Conservation (phyloP, 1,140 invertebrate species). For the Bombus impatiens region DNA sequence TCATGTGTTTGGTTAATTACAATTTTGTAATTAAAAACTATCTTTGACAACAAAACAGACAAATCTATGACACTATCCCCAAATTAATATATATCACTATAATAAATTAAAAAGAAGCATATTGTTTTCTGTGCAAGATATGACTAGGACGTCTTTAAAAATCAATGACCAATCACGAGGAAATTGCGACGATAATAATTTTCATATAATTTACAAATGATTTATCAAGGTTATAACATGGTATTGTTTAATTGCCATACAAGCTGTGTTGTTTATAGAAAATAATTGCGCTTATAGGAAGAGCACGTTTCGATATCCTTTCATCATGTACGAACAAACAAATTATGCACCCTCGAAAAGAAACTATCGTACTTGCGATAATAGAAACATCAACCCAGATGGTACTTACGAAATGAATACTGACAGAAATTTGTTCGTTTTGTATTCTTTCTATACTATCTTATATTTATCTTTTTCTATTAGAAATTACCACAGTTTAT, state of each 20-base stretch:
- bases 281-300: neutral
- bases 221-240: neutral
- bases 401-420: neutral
- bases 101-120: neutral
- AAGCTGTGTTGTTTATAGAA: neutral
- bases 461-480: neutral
- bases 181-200: neutral
- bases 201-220: neutral
- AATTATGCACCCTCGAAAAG: neutral
- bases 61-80: neutral
- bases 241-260: neutral
- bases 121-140: neutral
- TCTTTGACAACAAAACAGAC: neutral
- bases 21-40: neutral
- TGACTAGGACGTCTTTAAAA: neutral
- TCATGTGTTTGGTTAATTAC: slow-evolving; percentile 37
- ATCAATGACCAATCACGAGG: neutral
- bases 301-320: neutral
- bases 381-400: slow-evolving; percentile 4
- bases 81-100: neutral
- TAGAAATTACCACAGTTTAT: slow-evolving; percentile 58
- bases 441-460: neutral
- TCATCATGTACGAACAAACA: slow-evolving; percentile 21
- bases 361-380: neutral
- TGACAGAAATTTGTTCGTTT: neutral